Evolutionary conservation across 1,140 invertebrate species (phyloP).

Genomic region (Ridgeia piscesae): DNA sequence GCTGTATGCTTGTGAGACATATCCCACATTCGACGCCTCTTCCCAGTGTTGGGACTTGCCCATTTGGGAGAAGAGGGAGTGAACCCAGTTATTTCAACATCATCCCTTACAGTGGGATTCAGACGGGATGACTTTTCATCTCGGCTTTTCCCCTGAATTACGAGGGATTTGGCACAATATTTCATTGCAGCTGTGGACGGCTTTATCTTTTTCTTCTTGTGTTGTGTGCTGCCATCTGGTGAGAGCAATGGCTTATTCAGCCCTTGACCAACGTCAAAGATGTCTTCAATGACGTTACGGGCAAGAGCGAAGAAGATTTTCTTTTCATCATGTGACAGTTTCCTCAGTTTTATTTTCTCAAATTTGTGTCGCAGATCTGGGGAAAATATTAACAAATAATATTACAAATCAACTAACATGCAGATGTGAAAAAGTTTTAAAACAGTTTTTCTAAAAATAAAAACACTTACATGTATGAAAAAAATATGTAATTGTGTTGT

Average conservation of each 20-base stretch:
- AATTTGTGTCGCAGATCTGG: conserved; percentile 48
- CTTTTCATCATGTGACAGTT: conserved; percentile 45
- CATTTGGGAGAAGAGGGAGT: neutral
- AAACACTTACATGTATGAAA: too few species aligned
- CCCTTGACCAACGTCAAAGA: conserved; percentile 33
- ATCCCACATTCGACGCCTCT: neutral
- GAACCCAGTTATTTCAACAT: neutral
- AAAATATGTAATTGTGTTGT: too few species aligned
- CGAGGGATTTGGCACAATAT: neutral
- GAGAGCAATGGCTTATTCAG: conserved; percentile 10
- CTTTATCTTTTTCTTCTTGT: neutral
- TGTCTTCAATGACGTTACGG: conserved; percentile 36
- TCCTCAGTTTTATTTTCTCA: conserved; percentile 44
- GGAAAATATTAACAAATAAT: conserved; percentile 23
- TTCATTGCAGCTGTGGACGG: neutral
- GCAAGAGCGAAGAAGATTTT: conserved; percentile 38
- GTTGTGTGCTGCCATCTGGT: conserved; percentile 3
- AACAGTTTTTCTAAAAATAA: too few species aligned
- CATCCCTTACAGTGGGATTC: neutral
- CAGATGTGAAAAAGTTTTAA: too few species aligned
- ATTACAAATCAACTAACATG: neutral
- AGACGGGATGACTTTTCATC: neutral
- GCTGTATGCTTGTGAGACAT: neutral
- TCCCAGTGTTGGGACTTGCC: neutral
- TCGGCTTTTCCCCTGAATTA: neutral